These are phyloP conservation scores for Suillia variegata DNA, from an alignment of 2,888 invertebrate species.

Conservation along the genomic window DNA sequence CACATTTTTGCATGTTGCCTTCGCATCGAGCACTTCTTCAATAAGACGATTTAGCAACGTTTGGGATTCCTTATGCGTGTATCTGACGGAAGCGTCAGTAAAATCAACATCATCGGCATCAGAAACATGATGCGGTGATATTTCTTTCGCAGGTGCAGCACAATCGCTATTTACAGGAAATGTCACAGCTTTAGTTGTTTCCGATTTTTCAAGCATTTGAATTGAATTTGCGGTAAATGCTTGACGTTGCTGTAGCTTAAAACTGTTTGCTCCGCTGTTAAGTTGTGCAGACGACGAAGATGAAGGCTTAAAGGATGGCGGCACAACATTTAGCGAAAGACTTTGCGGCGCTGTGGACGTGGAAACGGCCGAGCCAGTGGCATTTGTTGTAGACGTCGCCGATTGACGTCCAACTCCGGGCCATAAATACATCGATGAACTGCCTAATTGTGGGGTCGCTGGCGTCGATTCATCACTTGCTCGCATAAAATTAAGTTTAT, in stretches of 20 bases:
- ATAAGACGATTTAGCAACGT: constrained; percentile 43
- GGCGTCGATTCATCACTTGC: constrained; percentile 39
- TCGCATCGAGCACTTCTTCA: constrained; percentile 41
- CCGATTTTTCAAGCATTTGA: constrained; percentile 28
- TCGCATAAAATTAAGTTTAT: constrained; percentile 51
- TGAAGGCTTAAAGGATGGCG: too few relatives aligned
- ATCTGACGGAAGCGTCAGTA: constrained; percentile 5
- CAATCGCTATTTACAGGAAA: too few relatives aligned
- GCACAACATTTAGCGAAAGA: too few relatives aligned
- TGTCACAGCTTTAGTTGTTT: too few relatives aligned
- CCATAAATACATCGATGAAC: constrained; percentile 45
- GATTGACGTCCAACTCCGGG: constrained; percentile 28
- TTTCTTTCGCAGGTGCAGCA: too few relatives aligned
- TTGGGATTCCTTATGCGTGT: constrained; percentile 38
- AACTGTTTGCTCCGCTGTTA: background rate
- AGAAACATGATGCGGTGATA: too few relatives aligned
- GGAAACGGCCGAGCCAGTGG: too few relatives aligned
- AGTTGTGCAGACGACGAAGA: too few relatives aligned
- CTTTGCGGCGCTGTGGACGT: background rate
- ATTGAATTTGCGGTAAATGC: too few relatives aligned
- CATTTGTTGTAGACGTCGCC: constrained; percentile 10
- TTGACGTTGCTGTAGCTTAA: constrained; percentile 23
- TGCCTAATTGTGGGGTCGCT: constrained; percentile 43
- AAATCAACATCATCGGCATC: too few relatives aligned
- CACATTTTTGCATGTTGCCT: too few relatives aligned